Percentiles rank a stretch among this genome's conserved stretches.
Evolutionary conservation across 2,888 invertebrate species (phyloP).

Genomic region (Drosophila nigricruria): DNA sequence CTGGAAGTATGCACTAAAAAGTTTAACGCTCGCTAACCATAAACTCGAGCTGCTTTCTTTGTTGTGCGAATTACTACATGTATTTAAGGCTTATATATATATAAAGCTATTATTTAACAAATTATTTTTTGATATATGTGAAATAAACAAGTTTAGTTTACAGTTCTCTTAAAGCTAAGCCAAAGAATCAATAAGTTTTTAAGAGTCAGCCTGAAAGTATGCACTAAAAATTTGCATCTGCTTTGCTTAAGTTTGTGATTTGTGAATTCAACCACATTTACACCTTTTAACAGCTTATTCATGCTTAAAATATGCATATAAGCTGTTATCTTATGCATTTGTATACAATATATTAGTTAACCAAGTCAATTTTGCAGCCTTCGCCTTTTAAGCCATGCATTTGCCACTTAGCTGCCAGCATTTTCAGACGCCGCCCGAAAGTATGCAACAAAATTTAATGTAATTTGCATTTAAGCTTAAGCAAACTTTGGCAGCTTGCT

Average conservation of each 20-base stretch:
- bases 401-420: neutral
- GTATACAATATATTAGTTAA: too few relatives aligned
- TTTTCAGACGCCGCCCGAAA: slow-evolving; percentile 1
- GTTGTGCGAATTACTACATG: neutral
- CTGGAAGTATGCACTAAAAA: slow-evolving; percentile 31
- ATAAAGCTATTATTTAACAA: neutral
- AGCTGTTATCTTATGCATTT: neutral
- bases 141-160: neutral
- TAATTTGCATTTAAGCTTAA: neutral
- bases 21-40: neutral
- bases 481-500: neutral
- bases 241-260: neutral
- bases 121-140: neutral
- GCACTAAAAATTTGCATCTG: neutral
- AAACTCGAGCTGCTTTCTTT: slow-evolving; percentile 1
- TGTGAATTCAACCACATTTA: neutral
- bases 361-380: neutral
- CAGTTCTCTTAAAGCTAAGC: neutral
- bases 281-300: too few relatives aligned
- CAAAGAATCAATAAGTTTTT: neutral
- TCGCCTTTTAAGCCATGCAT: too few relatives aligned
- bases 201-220: neutral
- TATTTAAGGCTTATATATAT: neutral
- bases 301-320: neutral
- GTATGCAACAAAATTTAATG: slow-evolving; percentile 24